phyloP scores from a whole-genome alignment of 2,888 invertebrate genomes.

The Eristalinus aeneus region DNA sequence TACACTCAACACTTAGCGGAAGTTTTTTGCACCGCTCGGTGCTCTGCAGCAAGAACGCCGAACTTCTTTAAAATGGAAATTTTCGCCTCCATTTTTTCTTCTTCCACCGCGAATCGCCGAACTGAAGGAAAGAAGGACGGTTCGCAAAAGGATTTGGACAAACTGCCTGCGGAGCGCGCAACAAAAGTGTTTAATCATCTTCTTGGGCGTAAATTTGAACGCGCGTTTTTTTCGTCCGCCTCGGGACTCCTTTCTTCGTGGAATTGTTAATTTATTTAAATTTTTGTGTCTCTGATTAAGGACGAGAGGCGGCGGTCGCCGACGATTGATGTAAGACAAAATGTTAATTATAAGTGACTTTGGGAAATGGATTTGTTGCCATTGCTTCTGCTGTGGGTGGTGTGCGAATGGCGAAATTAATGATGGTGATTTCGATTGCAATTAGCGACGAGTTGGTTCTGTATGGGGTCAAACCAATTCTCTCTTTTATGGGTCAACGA shows the following conservation, averaged over 20 bases:
- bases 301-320: neutral
- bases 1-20: constrained; percentile 13
- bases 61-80: constrained; percentile 35
- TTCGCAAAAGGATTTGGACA: neutral
- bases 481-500: constrained; percentile 28
- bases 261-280: constrained; percentile 65
- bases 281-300: constrained; percentile 32
- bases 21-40: constrained; percentile 17
- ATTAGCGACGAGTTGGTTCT: constrained; percentile 28
- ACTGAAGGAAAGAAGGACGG: neutral
- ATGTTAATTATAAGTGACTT: constrained; percentile 55
- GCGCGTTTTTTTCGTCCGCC: neutral
- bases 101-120: neutral
- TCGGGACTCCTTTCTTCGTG: neutral
- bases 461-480: neutral
- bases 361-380: constrained; percentile 26
- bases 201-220: constrained; percentile 26
- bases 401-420: constrained; percentile 36
- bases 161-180: neutral
- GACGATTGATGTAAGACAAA: constrained; percentile 58
- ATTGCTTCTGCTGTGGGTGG: neutral
- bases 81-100: neutral
- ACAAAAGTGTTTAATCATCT: constrained; percentile 62
- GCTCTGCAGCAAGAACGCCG: neutral
- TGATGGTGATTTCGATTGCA: constrained; percentile 52